Evolutionary conservation across 2,888 invertebrate genomes (phyloP), one percentile per base, ranked within the genome.

Genomic region (Leptinotarsa tumamoca): DNA sequence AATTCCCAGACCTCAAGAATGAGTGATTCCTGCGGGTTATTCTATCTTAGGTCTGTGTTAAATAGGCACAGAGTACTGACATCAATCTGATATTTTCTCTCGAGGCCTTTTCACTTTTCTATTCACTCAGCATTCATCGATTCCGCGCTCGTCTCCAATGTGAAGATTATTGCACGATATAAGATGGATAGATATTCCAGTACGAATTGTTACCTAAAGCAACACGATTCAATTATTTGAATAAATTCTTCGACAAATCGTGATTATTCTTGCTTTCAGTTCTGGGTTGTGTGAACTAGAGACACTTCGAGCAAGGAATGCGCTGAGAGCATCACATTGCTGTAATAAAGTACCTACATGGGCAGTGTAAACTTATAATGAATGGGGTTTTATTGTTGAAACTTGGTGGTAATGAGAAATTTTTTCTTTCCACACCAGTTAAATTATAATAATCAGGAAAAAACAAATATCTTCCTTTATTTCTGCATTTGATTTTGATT

Each of bases 221-320:
- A 71, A 68, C 74, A 75, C 74, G 74, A 75, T 68, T 75, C 18
- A 18, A 71, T 71, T 61, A 75, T 75, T 74, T 71, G 71, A 75
- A 68, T 71, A 61, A 51, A 71, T 71, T 75, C 71, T 68, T 23
- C 68, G 71, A 75, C 51, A 71, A 68, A 68, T 68, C 68, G 63
- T 75, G 71, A 75, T 75, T 75, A 75, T 75, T 71, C 74, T 73
- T 61, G 71, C 63, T 75, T 75, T 71, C 68, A 71, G 71, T 74
- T 70, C 67, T 67, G n/a, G 27, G 15, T 63, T 63, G 63, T 63
- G 27, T 63, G 63, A 63, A 63, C 63, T 63, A 43, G 33, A 63
- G 63, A 63, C 63, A 63, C 14, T 63, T 63, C 63, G 27, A 43
- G 17, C 33, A 43, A 63, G 27, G 17, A 15, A 10, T 63, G 27